A percentile compares a stretch with the other conserved stretches of the same genome.
phyloP scores from a whole-genome alignment of 2,113 vertebrate genomes.

The Struthio camelus region DNA sequence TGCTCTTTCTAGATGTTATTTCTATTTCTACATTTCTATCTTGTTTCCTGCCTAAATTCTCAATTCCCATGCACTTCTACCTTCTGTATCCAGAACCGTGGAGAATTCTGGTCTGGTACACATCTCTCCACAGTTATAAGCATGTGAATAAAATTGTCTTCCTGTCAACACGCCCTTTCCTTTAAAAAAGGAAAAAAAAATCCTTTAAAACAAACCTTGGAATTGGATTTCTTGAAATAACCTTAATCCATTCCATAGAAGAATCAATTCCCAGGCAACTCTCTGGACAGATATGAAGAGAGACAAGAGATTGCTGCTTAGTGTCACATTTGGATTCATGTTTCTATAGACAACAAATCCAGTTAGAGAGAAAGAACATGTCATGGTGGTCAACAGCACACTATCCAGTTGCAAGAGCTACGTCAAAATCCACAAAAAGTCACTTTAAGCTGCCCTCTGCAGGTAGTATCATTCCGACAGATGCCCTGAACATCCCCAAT shows the following conservation, averaged over 20 bases:
- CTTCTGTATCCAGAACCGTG: accelerated
- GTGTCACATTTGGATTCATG: background rate
- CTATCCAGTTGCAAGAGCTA: no score
- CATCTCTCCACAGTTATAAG: background rate
- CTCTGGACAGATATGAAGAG: background rate
- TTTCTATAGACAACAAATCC: background rate
- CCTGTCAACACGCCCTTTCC: background rate
- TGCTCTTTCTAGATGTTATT: background rate
- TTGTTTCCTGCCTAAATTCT: background rate
- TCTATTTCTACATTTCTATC: no score
- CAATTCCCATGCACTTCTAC: no score
- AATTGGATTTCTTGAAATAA: background rate
- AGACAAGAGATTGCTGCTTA: background rate
- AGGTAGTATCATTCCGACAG: background rate
- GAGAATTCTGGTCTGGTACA: background rate
- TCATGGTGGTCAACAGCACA: background rate
- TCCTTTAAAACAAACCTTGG: background rate
- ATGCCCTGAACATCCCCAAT: accelerated
- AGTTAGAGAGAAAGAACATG: background rate
- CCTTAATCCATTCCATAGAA: background rate
- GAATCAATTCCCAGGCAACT: background rate
- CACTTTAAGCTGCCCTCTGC: background rate
- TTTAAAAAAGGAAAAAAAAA: background rate
- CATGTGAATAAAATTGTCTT: background rate
- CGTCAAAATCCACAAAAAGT: background rate